phyloP scores from a whole-genome alignment of 2,113 vertebrate species.

The Campylomormyrus numenius region DNA sequence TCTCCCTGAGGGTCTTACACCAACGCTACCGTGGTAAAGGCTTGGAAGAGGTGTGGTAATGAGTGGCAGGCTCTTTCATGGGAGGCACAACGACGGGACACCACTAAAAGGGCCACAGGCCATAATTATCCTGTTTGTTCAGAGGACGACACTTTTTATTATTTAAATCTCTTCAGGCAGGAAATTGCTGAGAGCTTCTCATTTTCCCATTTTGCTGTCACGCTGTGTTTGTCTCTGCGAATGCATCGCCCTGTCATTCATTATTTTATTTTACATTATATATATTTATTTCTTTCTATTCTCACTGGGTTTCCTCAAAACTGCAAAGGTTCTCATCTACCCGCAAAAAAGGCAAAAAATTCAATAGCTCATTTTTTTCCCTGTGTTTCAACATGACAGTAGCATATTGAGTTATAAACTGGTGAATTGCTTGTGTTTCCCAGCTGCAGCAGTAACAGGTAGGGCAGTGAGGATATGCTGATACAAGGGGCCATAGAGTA shows the following conservation, averaged over 20 bases:
- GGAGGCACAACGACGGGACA: constrained; percentile 55
- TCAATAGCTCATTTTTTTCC: background rate
- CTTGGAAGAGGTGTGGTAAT: constrained; percentile 62
- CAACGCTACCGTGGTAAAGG: background rate
- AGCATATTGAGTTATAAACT: background rate
- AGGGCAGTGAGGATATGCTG: background rate
- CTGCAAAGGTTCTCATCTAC: background rate
- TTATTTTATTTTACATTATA: constrained; percentile 50
- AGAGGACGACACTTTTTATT: constrained; percentile 68
- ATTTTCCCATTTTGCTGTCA: constrained; percentile 53
- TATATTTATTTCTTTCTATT: constrained; percentile 17
- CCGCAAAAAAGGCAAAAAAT: background rate
- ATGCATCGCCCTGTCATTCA: constrained; percentile 51
- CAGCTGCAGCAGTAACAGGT: background rate
- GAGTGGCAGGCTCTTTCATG: constrained; percentile 61
- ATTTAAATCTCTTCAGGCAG: constrained; percentile 75
- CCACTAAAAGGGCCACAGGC: constrained; percentile 60
- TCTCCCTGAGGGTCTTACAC: background rate
- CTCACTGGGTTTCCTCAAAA: background rate
- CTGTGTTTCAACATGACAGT: background rate
- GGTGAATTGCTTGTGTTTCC: background rate
- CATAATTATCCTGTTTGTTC: constrained; percentile 78
- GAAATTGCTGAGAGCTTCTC: constrained; percentile 59
- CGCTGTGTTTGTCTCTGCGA: constrained; percentile 61
- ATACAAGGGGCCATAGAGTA: background rate